Percentiles rank a stretch among this genome's conserved stretches.
phyloP scores from a whole-genome alignment of 2,888 invertebrate species.

The Abrostola tripartita region DNA sequence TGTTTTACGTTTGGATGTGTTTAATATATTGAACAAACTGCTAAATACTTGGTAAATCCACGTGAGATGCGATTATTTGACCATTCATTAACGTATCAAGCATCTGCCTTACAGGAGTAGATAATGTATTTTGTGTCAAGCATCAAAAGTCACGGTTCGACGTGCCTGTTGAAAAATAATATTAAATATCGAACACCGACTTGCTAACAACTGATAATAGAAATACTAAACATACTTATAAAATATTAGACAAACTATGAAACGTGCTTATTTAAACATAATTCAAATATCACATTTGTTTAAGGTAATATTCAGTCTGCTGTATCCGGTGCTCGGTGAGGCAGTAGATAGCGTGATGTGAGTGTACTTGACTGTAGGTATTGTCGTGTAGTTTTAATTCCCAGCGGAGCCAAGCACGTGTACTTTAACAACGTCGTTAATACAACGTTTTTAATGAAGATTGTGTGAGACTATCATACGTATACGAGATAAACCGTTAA shows the following conservation, averaged over 20 bases:
- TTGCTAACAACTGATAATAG: slow-evolving; percentile 21
- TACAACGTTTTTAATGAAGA: slow-evolving; percentile 45
- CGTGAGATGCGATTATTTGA: slow-evolving; percentile 42
- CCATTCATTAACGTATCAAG: slow-evolving; percentile 37
- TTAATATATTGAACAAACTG: slow-evolving; percentile 26
- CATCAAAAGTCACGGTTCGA: slow-evolving; percentile 1
- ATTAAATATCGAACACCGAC: slow-evolving; percentile 4
- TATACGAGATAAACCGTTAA: slow-evolving; percentile 33
- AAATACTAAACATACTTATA: slow-evolving; percentile 32
- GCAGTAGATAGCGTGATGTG: too few species aligned
- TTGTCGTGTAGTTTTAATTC: slow-evolving; percentile 16
- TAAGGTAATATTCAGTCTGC: background rate
- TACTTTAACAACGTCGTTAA: slow-evolving; percentile 43
- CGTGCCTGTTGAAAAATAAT: slow-evolving; percentile 14
- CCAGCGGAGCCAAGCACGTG: slow-evolving; percentile 31
- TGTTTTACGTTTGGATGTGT: background rate
- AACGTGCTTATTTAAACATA: slow-evolving; percentile 25
- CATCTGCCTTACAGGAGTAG: slow-evolving; percentile 18
- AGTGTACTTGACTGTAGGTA: slow-evolving; percentile 7
- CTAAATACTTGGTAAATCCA: slow-evolving; percentile 21
- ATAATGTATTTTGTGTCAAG: slow-evolving; percentile 5
- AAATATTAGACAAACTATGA: slow-evolving; percentile 11
- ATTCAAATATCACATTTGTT: background rate
- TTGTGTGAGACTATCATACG: slow-evolving; percentile 22
- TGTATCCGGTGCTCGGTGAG: too few species aligned